Evolutionary conservation across 2,113 vertebrate species (phyloP).

Genomic region (Clupea harengus): DNA sequence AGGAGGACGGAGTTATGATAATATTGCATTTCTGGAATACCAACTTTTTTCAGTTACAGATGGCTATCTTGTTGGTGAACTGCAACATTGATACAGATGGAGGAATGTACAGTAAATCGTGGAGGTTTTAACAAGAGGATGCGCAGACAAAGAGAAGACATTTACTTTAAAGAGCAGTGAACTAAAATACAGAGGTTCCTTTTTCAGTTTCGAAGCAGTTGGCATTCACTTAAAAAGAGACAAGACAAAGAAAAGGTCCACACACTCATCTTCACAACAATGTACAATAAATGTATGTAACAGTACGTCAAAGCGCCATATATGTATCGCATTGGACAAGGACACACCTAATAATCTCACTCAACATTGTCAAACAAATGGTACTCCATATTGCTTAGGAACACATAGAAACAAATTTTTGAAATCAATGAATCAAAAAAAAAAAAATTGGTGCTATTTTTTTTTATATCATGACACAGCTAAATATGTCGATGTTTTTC

Average conservation of each 20-base stretch:
- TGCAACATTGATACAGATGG: constrained; percentile 67
- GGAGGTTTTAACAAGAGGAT: constrained; percentile 66
- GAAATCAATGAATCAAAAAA: constrained; percentile 84
- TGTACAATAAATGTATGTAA: constrained; percentile 88
- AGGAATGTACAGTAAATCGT: constrained; percentile 59
- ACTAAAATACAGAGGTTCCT: constrained; percentile 71
- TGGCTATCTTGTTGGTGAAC: constrained; percentile 61
- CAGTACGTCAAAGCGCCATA: constrained; percentile 89
- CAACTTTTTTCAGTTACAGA: constrained; percentile 64
- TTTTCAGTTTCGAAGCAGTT: constrained; percentile 85
- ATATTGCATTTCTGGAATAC: constrained; percentile 80
- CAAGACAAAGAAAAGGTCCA: constrained; percentile 83
- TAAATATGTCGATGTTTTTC: constrained; percentile 85
- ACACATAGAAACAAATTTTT: constrained; percentile 91
- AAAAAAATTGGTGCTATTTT: constrained; percentile 87
- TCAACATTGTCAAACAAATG: constrained; percentile 92
- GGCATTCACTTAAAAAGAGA: constrained; percentile 87
- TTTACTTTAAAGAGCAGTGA: constrained; percentile 72
- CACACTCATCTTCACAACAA: constrained; percentile 85
- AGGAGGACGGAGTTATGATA: constrained; percentile 72
- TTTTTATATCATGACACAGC: constrained; percentile 84
- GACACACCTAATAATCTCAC: constrained; percentile 91
- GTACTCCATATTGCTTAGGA: constrained; percentile 99
- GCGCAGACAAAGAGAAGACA: constrained; percentile 75
- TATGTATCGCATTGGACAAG: constrained; percentile 88